Base-by-base conservation (phyloP, 1,140 invertebrate genomes). In the Euglossa dilemma region DNA sequence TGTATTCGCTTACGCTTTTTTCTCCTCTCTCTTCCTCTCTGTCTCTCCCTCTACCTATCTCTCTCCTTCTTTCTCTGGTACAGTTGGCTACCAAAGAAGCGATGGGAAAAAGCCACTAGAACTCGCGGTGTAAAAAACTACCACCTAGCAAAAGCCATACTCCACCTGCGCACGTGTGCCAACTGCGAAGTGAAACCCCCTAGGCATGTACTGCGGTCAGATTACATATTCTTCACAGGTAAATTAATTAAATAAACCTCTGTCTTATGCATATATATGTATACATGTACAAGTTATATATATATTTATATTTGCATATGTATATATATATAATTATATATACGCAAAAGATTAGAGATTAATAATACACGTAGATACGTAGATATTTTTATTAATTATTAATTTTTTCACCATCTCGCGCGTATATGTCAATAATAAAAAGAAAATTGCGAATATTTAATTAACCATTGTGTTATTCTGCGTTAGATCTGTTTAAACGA, bases 131-230 rank as follows among this genome's bases (percentile, higher is more conserved):
- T 85, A 89, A 89, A 89, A 89, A 89, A 88, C 87, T 63, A 87
- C 86, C 86, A 87, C 66, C 86, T 78, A 64, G 87, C 82, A 84
- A 88, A 88, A 88, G 84, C 86, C 86, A 69, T 85, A 71, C 83
- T 86, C 90, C 84, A 91, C 90, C 90, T 91, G 90, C 87, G 90
- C 90, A 91, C 90, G 90, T 91, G 90, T 91, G 86, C 89, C 85
- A 90, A 90, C 90, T 87, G 85, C 83, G 87, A 85, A 80, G 47
- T 70, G 90, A 89, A 89, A 85, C 73, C 79, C 86, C 80, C 87
- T 84, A 87, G 87, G 87, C 84, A 64, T 78, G 87, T 84, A 74
- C 67, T 71, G 87, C 84, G 83, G 77, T 80, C 74, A 66, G 75
- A 86, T 88, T 88, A 85, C 87, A 88, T 63, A 69, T 12, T 66